These are phyloP conservation scores for Eunapius fragilis DNA, from an alignment of 37 sponge, comb jelly and placozoan genomes.

Conservation along the genomic window DNA sequence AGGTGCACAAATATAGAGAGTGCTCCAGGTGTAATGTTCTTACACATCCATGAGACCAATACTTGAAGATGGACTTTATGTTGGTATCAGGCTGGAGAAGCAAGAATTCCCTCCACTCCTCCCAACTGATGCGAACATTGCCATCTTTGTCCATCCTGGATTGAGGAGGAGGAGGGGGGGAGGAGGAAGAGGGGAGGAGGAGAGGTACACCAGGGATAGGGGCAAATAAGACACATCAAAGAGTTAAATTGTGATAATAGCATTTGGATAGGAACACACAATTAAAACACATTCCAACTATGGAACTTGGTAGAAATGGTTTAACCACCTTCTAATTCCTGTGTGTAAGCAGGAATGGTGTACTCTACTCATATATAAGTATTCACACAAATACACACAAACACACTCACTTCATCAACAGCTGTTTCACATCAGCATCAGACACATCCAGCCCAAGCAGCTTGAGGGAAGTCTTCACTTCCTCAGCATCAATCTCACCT, in stretches of 20 bases:
- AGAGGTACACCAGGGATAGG: not conserved
- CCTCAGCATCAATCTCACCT: slow-evolving; percentile 77
- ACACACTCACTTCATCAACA: slow-evolving; percentile 59
- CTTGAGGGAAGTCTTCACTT: slow-evolving; percentile 55
- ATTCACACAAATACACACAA: not conserved
- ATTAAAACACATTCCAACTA: no score
- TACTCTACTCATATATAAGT: not conserved
- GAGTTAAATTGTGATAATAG: no score
- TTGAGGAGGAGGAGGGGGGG: not conserved
- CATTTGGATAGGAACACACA: no score
- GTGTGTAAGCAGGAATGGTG: no score
- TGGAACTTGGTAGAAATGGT: no score
- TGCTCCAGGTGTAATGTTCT: not conserved
- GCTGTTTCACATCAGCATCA: slow-evolving; percentile 48
- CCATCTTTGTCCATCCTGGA: slow-evolving; percentile 91
- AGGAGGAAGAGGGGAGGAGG: slow-evolving; percentile 1
- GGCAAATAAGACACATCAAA: no score
- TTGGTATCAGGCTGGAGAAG: slow-evolving; percentile 84
- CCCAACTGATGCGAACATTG: slow-evolving; percentile 81
- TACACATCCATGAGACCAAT: slow-evolving; percentile 82
- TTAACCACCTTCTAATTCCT: no score
- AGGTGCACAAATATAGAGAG: no score
- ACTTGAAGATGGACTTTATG: slow-evolving; percentile 57
- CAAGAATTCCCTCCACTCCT: slow-evolving; percentile 93
- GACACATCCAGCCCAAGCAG: slow-evolving; percentile 44